A percentile compares a stretch with the other conserved stretches of the same genome.
Conservation (phyloP, 2,113 vertebrate genomes). For the Clarias gariepinus region DNA sequence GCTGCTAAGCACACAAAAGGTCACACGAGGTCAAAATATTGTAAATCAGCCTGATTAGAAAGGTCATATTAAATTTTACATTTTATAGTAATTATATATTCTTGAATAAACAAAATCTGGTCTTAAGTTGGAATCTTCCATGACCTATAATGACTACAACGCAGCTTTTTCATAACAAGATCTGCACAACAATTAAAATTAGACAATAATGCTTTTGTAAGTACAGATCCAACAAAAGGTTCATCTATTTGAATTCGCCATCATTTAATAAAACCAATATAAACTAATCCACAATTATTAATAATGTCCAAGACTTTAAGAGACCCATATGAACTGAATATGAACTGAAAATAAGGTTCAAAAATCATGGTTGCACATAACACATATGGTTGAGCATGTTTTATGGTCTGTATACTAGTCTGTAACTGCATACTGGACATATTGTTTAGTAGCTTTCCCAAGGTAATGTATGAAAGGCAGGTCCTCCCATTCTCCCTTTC, state of each 20-base stretch:
- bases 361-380: neutral
- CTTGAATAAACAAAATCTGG: neutral
- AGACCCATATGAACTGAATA: neutral
- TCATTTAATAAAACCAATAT: neutral
- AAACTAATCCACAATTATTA: neutral
- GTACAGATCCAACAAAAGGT: neutral
- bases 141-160: neutral
- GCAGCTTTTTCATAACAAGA: neutral
- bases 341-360: neutral
- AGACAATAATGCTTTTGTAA: neutral
- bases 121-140: neutral
- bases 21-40: neutral
- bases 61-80: neutral
- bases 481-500: slow-evolving; percentile 20
- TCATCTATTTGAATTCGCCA: neutral
- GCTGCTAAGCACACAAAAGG: neutral
- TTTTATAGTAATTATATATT: neutral
- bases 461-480: slow-evolving; percentile 12
- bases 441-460: neutral
- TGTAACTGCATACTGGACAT: neutral
- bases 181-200: neutral
- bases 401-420: neutral
- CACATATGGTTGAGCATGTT: neutral
- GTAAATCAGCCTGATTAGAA: neutral
- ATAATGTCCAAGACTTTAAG: neutral